Conservation (phyloP, 2,113 vertebrate genomes). For the Callaeas wilsoni region DNA sequence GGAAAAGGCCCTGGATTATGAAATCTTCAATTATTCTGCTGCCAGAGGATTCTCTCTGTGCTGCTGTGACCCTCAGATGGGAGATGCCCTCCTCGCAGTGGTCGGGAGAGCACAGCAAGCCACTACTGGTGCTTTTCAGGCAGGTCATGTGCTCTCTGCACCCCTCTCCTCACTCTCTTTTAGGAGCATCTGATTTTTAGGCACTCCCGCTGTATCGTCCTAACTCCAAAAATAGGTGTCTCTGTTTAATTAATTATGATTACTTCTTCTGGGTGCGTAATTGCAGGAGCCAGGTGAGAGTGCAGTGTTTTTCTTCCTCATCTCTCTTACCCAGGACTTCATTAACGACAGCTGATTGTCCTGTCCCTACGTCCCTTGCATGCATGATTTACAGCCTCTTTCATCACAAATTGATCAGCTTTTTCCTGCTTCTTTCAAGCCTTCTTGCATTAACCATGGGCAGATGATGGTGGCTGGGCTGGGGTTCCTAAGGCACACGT, state of each 20-base stretch:
- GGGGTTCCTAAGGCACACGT: not conserved
- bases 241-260: constrained; percentile 56
- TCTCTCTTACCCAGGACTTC: not conserved
- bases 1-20: not conserved
- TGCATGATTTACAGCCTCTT: not conserved
- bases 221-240: constrained; percentile 34
- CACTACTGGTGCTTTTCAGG: not conserved
- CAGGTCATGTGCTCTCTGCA: not conserved
- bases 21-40: not conserved
- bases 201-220: constrained; percentile 17
- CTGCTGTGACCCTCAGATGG: not conserved
- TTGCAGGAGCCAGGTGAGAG: not conserved
- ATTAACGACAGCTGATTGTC: constrained; percentile 17
- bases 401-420: not conserved
- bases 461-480: not conserved
- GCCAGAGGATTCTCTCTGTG: not conserved
- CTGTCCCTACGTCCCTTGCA: not conserved
- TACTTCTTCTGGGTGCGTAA: constrained; percentile 28
- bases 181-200: not conserved
- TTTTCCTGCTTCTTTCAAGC: not conserved
- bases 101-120: not conserved
- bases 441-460: not conserved
- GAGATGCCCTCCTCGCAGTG: not conserved
- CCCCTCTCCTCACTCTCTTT: not conserved
- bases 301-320: not conserved